Conservation (phyloP, 2,888 invertebrate genomes). For the Chymomyza caudatula region DNA sequence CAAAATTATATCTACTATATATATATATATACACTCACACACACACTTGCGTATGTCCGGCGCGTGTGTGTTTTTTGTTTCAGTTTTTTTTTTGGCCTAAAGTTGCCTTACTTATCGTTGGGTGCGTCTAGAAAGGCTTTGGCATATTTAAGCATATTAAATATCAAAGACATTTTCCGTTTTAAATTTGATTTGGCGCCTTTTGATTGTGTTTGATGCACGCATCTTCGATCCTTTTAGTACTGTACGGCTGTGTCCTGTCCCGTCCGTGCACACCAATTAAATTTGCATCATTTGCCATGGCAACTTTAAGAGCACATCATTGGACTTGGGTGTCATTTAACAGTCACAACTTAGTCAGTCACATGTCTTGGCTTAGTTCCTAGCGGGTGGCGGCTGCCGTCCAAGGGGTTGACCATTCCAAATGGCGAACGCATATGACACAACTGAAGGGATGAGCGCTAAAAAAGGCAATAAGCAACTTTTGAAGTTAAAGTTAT, state of each 20-base stretch:
- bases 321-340: background rate
- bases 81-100: background rate
- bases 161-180: constrained; percentile 65
- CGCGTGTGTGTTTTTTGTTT: background rate
- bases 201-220: background rate
- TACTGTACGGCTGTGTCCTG: background rate
- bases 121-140: constrained; percentile 46
- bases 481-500: too few relatives aligned
- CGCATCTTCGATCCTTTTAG: background rate
- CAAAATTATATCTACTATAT: constrained; percentile 43
- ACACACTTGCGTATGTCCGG: constrained; percentile 5
- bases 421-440: background rate
- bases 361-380: background rate
- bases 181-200: constrained; percentile 21
- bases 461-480: background rate
- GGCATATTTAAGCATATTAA: constrained; percentile 72
- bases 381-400: background rate
- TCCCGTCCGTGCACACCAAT: constrained; percentile 39
- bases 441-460: background rate
- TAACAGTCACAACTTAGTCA: background rate
- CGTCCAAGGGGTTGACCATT: background rate
- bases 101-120: background rate
- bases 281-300: constrained; percentile 64
- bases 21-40: constrained; percentile 40
- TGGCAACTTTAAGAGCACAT: constrained; percentile 23